Evolutionary conservation across 2,888 invertebrate species (phyloP).

Genomic region (Xylota sylvarum): DNA sequence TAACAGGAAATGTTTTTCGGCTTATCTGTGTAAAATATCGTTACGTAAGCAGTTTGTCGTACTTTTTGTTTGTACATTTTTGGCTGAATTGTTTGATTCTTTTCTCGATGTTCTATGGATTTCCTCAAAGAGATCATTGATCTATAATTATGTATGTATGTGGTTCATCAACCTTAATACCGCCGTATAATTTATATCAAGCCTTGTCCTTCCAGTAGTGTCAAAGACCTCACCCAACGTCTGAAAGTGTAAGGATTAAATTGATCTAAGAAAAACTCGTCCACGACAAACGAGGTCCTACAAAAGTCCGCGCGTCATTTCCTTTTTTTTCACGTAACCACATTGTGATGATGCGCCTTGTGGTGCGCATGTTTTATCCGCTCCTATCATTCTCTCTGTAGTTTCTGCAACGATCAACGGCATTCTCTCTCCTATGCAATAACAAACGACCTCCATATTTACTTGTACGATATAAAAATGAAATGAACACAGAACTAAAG

Average conservation of each 20-base stretch:
- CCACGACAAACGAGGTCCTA: constrained; percentile 11
- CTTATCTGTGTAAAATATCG: no score
- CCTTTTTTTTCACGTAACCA: constrained; percentile 18
- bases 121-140: no score
- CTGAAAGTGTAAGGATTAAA: background rate
- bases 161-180: background rate
- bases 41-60: no score
- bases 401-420: constrained; percentile 30
- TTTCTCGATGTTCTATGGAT: no score
- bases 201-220: background rate
- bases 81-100: no score
- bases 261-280: background rate
- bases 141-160: background rate
- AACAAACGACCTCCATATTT: constrained; percentile 74
- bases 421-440: constrained; percentile 54
- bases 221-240: constrained; percentile 9
- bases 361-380: constrained; percentile 63
- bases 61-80: no score
- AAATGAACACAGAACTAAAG: constrained; percentile 37
- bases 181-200: background rate
- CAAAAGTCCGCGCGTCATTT: background rate
- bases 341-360: constrained; percentile 27
- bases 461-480: constrained; percentile 34
- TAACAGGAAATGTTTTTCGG: no score
- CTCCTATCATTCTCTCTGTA: constrained; percentile 26